Conservation (phyloP, 2,888 invertebrate species). For the Ecdyonurus torrentis region DNA sequence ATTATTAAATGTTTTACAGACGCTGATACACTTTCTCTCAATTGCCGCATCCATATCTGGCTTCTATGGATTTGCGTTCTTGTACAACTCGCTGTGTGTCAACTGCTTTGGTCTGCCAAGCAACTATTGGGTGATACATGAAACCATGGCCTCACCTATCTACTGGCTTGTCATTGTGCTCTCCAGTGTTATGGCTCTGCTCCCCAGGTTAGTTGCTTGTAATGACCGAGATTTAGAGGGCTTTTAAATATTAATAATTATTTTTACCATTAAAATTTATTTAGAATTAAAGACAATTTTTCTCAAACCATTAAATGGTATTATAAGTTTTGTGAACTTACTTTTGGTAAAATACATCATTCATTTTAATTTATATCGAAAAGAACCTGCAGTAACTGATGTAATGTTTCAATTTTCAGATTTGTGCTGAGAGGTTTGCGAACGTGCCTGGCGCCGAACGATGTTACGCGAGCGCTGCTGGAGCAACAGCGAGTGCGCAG, state of each 20-base stretch:
- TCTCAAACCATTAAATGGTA: background rate
- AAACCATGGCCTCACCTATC: constrained; percentile 48
- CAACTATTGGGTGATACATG: constrained; percentile 74
- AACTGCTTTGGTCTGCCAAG: constrained; percentile 69
- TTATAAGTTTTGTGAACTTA: background rate
- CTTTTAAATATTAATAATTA: too few species aligned
- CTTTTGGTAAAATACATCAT: background rate
- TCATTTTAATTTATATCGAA: constrained; percentile 10
- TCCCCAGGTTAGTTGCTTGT: constrained; percentile 50
- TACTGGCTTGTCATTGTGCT: constrained; percentile 73
- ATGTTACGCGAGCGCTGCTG: constrained; percentile 51
- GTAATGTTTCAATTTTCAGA: too few species aligned
- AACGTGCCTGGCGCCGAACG: constrained; percentile 53
- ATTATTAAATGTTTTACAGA: constrained; percentile 40
- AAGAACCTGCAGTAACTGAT: too few species aligned
- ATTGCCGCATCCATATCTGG: constrained; percentile 59
- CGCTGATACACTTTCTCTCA: constrained; percentile 64
- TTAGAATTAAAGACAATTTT: constrained; percentile 2
- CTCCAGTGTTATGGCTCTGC: constrained; percentile 56
- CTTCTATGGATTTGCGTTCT: constrained; percentile 68
- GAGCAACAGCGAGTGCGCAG: constrained; percentile 22
- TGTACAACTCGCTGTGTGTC: constrained; percentile 69
- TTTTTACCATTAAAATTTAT: too few species aligned
- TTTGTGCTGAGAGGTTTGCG: constrained; percentile 48
- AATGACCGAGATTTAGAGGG: too few species aligned